phyloP scores from a whole-genome alignment of 1,140 invertebrate species.

The Physella acuta region DNA sequence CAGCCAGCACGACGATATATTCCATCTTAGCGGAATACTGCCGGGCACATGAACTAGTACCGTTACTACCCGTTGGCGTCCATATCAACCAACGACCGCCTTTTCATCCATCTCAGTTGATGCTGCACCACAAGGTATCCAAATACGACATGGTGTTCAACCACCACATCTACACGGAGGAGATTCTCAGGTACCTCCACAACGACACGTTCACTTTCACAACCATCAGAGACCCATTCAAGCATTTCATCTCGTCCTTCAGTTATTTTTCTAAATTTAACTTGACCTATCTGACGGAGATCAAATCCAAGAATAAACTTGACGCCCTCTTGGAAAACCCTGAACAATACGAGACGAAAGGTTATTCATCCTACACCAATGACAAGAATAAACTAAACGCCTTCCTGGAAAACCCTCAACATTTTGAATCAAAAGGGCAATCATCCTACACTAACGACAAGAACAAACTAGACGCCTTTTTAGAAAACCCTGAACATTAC shows the following conservation, averaged over 20 bases:
- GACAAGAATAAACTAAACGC: background rate
- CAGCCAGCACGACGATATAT: conserved; percentile 17
- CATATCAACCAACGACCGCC: conserved; percentile 18
- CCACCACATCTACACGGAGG: conserved; percentile 13
- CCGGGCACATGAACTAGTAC: conserved; percentile 7
- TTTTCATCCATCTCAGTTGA: background rate
- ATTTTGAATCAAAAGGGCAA: background rate
- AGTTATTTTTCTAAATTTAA: conserved; percentile 1
- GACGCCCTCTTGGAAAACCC: background rate
- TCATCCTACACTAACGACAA: conserved; percentile 12
- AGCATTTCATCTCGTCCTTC: conserved; percentile 14
- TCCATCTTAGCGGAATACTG: conserved; percentile 24
- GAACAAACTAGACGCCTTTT: background rate
- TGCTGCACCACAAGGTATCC: background rate
- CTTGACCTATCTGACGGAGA: background rate
- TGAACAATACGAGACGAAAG: conserved; percentile 2
- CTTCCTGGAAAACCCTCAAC: background rate
- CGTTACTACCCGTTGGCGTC: background rate
- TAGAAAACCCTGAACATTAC: conserved; percentile 5
- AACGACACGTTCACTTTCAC: conserved; percentile 24
- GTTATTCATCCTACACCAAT: conserved; percentile 14
- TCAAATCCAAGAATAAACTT: background rate
- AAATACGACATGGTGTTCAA: conserved; percentile 25
- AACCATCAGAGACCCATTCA: conserved; percentile 9
- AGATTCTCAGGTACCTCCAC: conserved; percentile 14